Evolutionary conservation across 2,797 vertebrate species (phyloP).

Genomic region (Peromyscus attwateri): DNA sequence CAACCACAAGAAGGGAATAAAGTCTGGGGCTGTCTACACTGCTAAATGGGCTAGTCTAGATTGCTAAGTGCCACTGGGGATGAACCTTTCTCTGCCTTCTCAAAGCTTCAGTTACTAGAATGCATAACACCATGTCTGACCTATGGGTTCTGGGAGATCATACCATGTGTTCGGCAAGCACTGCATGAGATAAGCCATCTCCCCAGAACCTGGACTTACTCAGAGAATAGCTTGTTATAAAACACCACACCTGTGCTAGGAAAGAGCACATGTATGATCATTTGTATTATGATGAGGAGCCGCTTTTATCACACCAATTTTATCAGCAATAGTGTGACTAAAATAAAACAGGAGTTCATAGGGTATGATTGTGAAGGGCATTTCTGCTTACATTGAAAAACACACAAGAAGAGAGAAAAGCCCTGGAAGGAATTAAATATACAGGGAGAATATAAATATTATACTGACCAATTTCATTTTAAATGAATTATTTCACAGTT

Average conservation of each 20-base stretch:
- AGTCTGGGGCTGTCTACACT: background rate
- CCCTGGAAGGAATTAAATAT: background rate
- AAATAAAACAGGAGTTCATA: background rate
- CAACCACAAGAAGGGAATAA: background rate
- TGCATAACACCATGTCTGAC: background rate
- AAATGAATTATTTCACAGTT: background rate
- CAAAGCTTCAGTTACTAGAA: background rate
- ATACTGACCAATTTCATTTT: background rate
- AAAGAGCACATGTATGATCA: background rate
- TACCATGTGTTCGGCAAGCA: background rate
- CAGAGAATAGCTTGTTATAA: background rate
- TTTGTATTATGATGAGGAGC: background rate
- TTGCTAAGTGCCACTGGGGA: background rate
- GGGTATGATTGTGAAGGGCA: background rate
- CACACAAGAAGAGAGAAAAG: background rate
- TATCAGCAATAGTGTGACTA: background rate
- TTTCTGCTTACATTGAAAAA: background rate
- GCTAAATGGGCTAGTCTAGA: no score
- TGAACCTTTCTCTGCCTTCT: background rate
- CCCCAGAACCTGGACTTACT: background rate
- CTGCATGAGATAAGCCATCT: background rate
- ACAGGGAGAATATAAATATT: background rate
- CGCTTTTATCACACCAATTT: background rate
- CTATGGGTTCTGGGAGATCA: no score
- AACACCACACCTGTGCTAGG: fast-evolving